Base-by-base conservation (phyloP, 2,888 invertebrate species). In the Drosophila quasianomalipes region DNA sequence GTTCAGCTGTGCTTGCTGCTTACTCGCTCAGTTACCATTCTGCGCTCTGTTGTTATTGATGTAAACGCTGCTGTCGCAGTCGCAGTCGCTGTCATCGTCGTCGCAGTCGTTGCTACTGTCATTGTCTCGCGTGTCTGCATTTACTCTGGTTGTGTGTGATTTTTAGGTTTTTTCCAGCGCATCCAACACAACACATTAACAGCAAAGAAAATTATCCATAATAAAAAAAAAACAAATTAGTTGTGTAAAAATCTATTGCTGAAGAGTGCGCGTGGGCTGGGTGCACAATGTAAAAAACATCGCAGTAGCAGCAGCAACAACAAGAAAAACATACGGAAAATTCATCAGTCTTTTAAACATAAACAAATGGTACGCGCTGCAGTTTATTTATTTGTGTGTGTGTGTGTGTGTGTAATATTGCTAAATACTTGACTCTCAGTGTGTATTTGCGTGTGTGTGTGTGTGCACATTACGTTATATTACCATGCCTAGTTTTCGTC, bases 91-190 rank as follows among this genome's bases (percentile, higher is more conserved):
- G 64, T 51, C 39, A 61, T 55, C 37, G 68, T 60, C 37, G 64
- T 52, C 39, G 64, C 37, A 28, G 68, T 60, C 33, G 80, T 57
- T 39, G 62, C 62, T 53, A 62, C 49, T 79, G 70, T 81, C 84
- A 79, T 76, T 84, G 76, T 76, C 63, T 74, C 65, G 80, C 83
- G 83, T 82, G 83, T 88, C 86, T 84, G 89, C 89, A 85, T 83
- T 90, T 85, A 82, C 73, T 75, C 74, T 82, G 76, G 73, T 82
- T 85, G 76, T 82, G 81, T 82, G 85, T 84, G 62, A 58, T 58
- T 65, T 61, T 78, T 71, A 69, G 70, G 66, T 84, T 82, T 84
- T 47, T 82, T 84, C 82, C 82, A 82, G 84, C 54, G 67, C 66
- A 77, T 61, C 74, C 74, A 70, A 70, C 51, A 72, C 52, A 76